A percentile compares a stretch with the other conserved stretches of the same genome.
These are phyloP conservation scores for Siderastrea siderea DNA, from an alignment of 92 coral and sea anemone species.

Conservation along the genomic window DNA sequence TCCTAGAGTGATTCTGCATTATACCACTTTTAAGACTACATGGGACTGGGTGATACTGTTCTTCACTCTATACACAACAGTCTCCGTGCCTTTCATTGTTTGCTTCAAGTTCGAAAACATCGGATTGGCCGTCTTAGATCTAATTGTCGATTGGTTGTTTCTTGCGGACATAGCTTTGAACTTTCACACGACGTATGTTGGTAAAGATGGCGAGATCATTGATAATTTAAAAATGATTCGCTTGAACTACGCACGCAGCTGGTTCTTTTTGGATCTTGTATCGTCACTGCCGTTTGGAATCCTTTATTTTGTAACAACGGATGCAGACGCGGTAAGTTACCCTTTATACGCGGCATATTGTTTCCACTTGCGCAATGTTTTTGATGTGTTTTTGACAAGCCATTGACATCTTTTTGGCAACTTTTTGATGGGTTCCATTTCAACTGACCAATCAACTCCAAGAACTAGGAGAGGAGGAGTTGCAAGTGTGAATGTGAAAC, in stretches of 20 bases:
- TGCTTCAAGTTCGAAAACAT: constrained; percentile 77
- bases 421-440: too few species aligned
- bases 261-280: constrained; percentile 95
- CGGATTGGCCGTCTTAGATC: constrained; percentile 74
- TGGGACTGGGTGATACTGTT: constrained; percentile 98
- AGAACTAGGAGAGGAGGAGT: too few species aligned
- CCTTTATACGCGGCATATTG: too few species aligned
- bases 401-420: too few species aligned
- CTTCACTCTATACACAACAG: constrained; percentile 94
- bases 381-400: too few species aligned
- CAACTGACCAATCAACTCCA: too few species aligned
- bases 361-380: too few species aligned
- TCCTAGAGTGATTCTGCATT: constrained; percentile 88
- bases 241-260: constrained; percentile 83
- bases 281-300: constrained; percentile 97
- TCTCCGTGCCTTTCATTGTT: constrained; percentile 95
- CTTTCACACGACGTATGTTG: constrained; percentile 95
- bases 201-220: constrained; percentile 89
- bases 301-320: constrained; percentile 60
- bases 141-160: constrained; percentile 93
- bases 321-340: constrained; percentile 78
- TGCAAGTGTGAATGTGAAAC: too few species aligned
- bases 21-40: constrained; percentile 84
- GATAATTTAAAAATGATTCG: constrained; percentile 84
- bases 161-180: constrained; percentile 92